Conservation (phyloP, 2,113 vertebrate genomes). For the Charadrius vociferus region DNA sequence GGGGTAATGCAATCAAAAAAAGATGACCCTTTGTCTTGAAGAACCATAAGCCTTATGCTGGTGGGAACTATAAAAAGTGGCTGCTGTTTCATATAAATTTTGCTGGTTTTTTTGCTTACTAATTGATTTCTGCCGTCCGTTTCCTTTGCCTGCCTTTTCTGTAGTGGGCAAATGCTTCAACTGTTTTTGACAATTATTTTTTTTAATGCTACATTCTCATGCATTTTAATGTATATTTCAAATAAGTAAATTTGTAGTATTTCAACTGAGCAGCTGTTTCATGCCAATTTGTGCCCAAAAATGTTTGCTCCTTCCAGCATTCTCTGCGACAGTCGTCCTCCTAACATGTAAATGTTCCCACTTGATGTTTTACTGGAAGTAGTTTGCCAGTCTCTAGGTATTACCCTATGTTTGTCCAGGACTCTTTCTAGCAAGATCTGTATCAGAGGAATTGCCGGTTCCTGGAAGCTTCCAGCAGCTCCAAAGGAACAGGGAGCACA, state of each 20-base stretch:
- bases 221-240: background rate
- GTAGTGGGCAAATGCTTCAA: background rate
- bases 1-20: background rate
- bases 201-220: background rate
- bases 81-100: background rate
- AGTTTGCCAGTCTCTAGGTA: background rate
- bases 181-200: background rate
- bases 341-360: background rate
- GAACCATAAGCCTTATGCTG: background rate
- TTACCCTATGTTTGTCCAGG: background rate
- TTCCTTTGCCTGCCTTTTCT: background rate
- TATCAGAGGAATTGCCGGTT: background rate
- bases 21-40: background rate
- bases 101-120: background rate
- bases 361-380: background rate
- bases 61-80: background rate
- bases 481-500: background rate
- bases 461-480: background rate
- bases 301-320: accelerated
- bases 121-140: background rate
- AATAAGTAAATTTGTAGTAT: background rate
- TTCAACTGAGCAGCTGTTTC: background rate
- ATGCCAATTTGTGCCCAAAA: background rate
- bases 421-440: background rate
- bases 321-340: background rate